Evolutionary conservation across 2,888 invertebrate genomes (phyloP).

Genomic region (Octonoba sinensis): DNA sequence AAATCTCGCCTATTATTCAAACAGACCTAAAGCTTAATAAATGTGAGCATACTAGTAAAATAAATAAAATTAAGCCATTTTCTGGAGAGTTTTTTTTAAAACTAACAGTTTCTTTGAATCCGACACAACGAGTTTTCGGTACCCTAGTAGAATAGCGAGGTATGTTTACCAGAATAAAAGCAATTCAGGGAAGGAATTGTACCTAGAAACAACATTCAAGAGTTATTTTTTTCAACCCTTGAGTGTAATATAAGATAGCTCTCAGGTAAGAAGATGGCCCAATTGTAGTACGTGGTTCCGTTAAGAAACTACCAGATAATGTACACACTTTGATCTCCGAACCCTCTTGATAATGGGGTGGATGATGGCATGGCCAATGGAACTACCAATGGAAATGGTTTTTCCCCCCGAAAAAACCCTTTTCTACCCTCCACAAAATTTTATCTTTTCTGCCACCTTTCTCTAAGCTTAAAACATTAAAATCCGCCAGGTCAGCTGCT

Average conservation of each 20-base stretch:
- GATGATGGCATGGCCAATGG: slow-evolving; percentile 53
- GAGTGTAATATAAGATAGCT: slow-evolving; percentile 21
- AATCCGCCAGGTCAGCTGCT: slow-evolving; percentile 22
- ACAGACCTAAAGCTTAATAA: too few relatives aligned
- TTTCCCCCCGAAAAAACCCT: slow-evolving; percentile 8
- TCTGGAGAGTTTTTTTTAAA: too few relatives aligned
- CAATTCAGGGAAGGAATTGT: neutral
- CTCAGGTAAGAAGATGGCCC: slow-evolving; percentile 17
- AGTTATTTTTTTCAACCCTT: slow-evolving; percentile 3
- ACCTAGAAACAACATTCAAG: too few relatives aligned
- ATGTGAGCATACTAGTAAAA: too few relatives aligned
- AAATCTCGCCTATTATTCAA: too few relatives aligned
- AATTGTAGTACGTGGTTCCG: slow-evolving; percentile 52
- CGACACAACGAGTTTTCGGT: too few relatives aligned
- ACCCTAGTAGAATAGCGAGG: too few relatives aligned
- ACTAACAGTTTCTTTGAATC: too few relatives aligned
- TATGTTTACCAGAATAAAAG: neutral
- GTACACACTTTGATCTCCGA: slow-evolving; percentile 60
- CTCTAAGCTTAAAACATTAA: slow-evolving; percentile 49
- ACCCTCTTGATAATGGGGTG: slow-evolving; percentile 59
- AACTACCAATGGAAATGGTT: slow-evolving; percentile 38
- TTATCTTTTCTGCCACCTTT: neutral
- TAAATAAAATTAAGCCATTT: too few relatives aligned
- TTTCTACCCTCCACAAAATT: slow-evolving; percentile 1
- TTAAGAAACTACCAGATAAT: slow-evolving; percentile 55